Evolutionary conservation across 2,888 invertebrate genomes (phyloP), one percentile per base, ranked within the genome.

Genomic region (Diogma glabrata): DNA sequence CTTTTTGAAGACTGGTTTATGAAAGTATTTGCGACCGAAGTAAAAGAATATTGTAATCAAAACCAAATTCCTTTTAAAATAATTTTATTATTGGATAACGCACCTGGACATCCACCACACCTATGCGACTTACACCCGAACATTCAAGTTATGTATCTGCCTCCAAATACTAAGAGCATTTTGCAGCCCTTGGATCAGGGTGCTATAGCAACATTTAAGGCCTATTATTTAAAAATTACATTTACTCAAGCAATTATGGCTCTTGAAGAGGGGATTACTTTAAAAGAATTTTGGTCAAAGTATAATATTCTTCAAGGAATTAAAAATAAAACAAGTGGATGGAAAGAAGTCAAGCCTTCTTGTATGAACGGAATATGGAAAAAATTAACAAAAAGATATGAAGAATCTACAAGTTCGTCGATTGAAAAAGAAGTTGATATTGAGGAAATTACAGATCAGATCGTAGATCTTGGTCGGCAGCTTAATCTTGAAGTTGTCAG

Each of bases 201-300:
- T 19, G 40, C 40, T n/a, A 40, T 40, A 40, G 16, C 40, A 16
- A 40, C 40, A 17, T 40, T 40, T 43, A 43, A 43, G 43, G 43
- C 43, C 7, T 43, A 43, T 43, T 43, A 43, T 43, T 43, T 43
- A 43, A 43, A 43, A 43, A 19, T 20, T 43, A 43, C 43, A 43
- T 43, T 43, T 20, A 43, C 43, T 43, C 43, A 43, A 43, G 43
- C 43, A 22, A 43, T 43, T 43, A 43, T 43, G 43, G 43, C 43
- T 43, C 43, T 43, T 43, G 20, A 43, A 43, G 43, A 40, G 43
- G 43, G 43, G 43, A 43, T 43, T 43, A 43, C 43, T 43, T 43
- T 43, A 43, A 43, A 20, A 43, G 43, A 43, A 43, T 43, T 43
- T 43, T 43, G 22, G 20, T 43, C 43, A 20, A 43, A 43, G 20